Conservation (phyloP, 2,888 invertebrate species). For the Tetanocera ferruginea region DNA sequence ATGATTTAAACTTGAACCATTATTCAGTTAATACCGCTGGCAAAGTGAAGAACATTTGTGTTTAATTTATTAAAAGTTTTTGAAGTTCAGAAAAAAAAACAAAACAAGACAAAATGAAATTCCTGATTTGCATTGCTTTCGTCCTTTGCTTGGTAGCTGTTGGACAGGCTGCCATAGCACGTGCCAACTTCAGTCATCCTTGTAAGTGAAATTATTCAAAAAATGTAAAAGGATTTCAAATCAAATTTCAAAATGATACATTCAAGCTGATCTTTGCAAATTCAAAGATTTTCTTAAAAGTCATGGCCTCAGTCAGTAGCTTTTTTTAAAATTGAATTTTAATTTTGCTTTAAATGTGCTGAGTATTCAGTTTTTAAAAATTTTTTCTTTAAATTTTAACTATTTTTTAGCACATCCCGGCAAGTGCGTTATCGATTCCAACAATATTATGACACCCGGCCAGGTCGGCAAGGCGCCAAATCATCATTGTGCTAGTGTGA, state of each 20-base stretch:
- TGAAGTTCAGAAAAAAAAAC: neutral
- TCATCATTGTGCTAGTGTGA: slow-evolving; percentile 58
- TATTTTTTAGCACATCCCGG: slow-evolving; percentile 57
- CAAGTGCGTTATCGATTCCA: slow-evolving; percentile 56
- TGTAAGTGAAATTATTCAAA: slow-evolving; percentile 51
- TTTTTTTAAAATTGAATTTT: too few species aligned
- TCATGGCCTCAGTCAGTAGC: neutral
- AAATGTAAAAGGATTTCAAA: too few species aligned
- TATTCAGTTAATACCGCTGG: neutral
- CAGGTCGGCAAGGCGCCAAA: slow-evolving; percentile 60
- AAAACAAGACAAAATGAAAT: slow-evolving; percentile 22
- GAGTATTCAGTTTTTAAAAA: neutral
- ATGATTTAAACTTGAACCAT: neutral
- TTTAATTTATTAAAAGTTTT: neutral
- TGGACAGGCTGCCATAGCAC: slow-evolving; percentile 55
- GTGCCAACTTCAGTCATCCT: slow-evolving; percentile 54
- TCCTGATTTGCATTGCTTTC: slow-evolving; percentile 17
- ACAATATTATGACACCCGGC: slow-evolving; percentile 59
- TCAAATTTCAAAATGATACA: too few species aligned
- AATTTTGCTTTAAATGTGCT: neutral
- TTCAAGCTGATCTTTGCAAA: too few species aligned
- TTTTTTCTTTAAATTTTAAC: neutral
- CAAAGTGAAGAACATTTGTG: neutral
- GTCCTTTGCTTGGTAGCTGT: slow-evolving; percentile 38
- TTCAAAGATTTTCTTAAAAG: neutral